A percentile compares a stretch with the other conserved stretches of the same genome.
Evolutionary conservation across 2,797 vertebrate genomes (phyloP).

Genomic region (Threskiornis aethiopicus): DNA sequence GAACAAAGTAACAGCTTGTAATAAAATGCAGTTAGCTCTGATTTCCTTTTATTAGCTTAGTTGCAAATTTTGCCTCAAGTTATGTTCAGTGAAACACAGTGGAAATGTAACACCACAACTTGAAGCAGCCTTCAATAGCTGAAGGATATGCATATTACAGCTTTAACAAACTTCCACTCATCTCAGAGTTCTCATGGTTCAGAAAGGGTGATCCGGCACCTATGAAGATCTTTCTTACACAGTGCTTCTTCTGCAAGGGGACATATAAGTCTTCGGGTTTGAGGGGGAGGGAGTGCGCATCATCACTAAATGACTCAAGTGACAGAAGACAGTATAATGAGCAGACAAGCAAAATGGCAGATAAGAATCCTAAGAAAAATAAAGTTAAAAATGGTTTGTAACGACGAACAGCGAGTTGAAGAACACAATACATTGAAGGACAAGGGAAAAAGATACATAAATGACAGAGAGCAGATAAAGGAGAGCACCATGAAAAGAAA

Average conservation of each 20-base stretch:
- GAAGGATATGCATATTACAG: not conserved
- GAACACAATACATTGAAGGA: not conserved
- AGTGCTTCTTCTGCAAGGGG: not conserved
- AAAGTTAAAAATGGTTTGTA: not conserved
- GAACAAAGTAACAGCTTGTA: not conserved
- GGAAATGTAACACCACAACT: not conserved
- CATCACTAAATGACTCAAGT: not conserved
- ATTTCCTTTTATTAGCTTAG: not conserved
- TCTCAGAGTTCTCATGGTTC: not conserved
- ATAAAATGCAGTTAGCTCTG: not conserved
- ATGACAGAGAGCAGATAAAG: not conserved
- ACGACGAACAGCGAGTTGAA: not conserved
- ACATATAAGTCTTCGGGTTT: not conserved
- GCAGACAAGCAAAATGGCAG: not conserved
- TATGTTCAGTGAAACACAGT: not conserved
- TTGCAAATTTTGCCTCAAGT: not conserved
- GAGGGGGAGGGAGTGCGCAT: fast-evolving
- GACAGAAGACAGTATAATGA: not conserved
- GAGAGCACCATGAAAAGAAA: not conserved
- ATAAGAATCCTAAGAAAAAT: not conserved
- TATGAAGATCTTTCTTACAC: not conserved
- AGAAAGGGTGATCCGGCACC: not conserved
- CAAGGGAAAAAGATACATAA: not conserved
- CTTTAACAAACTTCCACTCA: not conserved
- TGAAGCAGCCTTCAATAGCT: not conserved